Percentiles rank a stretch among this genome's conserved stretches.
phyloP scores from a whole-genome alignment of 64 coral and sea anemone species.

The Montipora capricornis region DNA sequence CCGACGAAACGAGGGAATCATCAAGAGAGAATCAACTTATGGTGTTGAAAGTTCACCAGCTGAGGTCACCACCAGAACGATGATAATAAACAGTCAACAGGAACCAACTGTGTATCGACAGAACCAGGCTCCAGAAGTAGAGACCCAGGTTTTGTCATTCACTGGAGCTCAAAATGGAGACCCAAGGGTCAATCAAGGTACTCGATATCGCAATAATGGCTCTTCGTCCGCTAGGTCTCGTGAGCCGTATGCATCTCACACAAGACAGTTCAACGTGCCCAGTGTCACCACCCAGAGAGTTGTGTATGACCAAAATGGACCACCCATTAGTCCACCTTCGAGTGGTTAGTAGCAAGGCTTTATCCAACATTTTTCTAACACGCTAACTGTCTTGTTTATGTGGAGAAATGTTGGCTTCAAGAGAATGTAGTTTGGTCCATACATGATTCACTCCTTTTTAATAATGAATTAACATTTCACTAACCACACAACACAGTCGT shows the following conservation, averaged over 20 bases:
- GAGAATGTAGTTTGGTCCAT: neutral
- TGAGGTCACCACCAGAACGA: conserved; percentile 74
- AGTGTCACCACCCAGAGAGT: conserved; percentile 68
- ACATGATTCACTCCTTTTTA: neutral
- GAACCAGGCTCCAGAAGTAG: conserved; percentile 73
- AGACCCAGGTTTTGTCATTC: conserved; percentile 74
- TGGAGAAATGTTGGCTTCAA: neutral
- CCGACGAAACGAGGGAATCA: conserved; percentile 32
- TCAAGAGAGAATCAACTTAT: conserved; percentile 60
- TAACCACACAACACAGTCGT: neutral
- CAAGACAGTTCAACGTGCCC: conserved; percentile 58
- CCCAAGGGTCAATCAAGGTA: conserved; percentile 28
- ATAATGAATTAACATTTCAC: neutral
- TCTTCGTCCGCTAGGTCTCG: neutral
- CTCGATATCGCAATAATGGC: conserved; percentile 29
- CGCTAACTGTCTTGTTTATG: neutral
- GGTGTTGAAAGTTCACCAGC: conserved; percentile 61
- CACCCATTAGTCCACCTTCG: conserved; percentile 31
- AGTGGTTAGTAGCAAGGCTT: conserved; percentile 36
- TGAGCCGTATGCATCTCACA: conserved; percentile 35
- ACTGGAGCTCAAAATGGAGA: conserved; percentile 37
- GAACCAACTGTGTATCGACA: conserved; percentile 80
- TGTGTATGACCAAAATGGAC: conserved; percentile 76
- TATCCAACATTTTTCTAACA: conserved; percentile 33
- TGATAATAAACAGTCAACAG: conserved; percentile 72